These are phyloP conservation scores for Odontomyia ornata DNA, from an alignment of 2,888 invertebrate genomes.

Conservation along the genomic window DNA sequence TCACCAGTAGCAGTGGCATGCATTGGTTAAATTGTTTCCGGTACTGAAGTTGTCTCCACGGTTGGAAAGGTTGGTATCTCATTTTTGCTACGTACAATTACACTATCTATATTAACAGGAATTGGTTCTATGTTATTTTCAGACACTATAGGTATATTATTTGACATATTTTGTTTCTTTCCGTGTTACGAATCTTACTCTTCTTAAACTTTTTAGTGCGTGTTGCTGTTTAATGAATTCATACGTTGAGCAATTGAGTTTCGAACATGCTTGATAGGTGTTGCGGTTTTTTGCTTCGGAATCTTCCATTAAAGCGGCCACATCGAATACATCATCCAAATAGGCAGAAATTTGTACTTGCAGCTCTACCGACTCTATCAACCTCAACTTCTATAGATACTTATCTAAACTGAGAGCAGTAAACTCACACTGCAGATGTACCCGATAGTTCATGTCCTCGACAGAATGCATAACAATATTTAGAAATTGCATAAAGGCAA, in stretches of 20 bases:
- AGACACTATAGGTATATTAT: too few relatives aligned
- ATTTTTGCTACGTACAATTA: background rate
- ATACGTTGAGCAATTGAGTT: slow-evolving; percentile 74
- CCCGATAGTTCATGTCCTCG: too few relatives aligned
- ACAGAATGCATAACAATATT: too few relatives aligned
- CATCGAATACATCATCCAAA: too few relatives aligned
- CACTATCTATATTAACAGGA: background rate
- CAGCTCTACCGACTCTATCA: too few relatives aligned
- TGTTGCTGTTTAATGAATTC: slow-evolving; percentile 66
- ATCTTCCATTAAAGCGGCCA: too few relatives aligned
- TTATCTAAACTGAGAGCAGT: too few relatives aligned
- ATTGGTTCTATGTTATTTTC: background rate
- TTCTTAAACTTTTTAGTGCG: slow-evolving; percentile 54
- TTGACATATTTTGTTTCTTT: too few relatives aligned
- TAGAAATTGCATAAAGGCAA: too few relatives aligned
- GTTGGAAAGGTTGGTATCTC: background rate
- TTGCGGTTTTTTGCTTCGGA: slow-evolving; percentile 53
- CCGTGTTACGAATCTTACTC: background rate
- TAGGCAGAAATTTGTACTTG: too few relatives aligned
- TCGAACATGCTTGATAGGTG: slow-evolving; percentile 74
- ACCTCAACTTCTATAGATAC: too few relatives aligned
- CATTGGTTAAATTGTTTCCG: background rate
- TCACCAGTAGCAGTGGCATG: slow-evolving; percentile 45
- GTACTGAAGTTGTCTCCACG: background rate
- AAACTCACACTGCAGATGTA: too few relatives aligned